phyloP scores from a whole-genome alignment of 2,797 vertebrate genomes.

The Brachyalestes nurse region DNA sequence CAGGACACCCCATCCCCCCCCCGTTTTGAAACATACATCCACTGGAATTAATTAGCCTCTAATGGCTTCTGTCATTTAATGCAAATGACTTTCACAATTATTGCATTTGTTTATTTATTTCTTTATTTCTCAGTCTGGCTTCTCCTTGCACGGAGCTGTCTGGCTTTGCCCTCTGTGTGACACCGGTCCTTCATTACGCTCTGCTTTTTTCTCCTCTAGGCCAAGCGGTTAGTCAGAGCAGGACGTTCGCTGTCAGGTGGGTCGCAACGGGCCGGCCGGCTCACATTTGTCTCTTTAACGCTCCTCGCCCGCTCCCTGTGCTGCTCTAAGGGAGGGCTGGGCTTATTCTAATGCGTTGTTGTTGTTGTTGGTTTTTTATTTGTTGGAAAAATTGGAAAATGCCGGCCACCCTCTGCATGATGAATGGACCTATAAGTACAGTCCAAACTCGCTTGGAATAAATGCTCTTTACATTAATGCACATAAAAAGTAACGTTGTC shows the following conservation, averaged over 20 bases:
- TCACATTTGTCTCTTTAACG: conserved; percentile 31
- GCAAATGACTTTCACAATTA: conserved; percentile 66
- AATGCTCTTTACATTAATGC: too few species aligned
- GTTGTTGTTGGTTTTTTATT: too few species aligned
- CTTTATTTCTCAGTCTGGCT: not conserved
- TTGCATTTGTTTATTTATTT: conserved; percentile 40
- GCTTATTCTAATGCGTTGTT: too few species aligned
- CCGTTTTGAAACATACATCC: conserved; percentile 61
- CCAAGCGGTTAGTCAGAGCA: not conserved
- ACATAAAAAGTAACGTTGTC: too few species aligned
- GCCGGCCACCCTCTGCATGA: too few species aligned
- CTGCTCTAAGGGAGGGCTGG: not conserved
- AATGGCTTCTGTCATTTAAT: conserved; percentile 67
- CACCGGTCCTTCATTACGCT: conserved; percentile 41
- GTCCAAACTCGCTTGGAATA: too few species aligned
- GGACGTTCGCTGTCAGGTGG: not conserved
- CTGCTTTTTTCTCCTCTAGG: not conserved
- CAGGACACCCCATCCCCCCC: conserved; percentile 66
- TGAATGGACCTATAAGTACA: too few species aligned
- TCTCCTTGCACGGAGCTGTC: conserved; percentile 12
- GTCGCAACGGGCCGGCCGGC: not conserved
- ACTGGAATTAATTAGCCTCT: conserved; percentile 67
- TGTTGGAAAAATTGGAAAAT: too few species aligned
- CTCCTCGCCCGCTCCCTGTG: conserved; percentile 6
- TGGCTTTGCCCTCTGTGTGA: conserved; percentile 50